phyloP scores from a whole-genome alignment of 1,140 invertebrate genomes.

The Metaphire vulgaris region DNA sequence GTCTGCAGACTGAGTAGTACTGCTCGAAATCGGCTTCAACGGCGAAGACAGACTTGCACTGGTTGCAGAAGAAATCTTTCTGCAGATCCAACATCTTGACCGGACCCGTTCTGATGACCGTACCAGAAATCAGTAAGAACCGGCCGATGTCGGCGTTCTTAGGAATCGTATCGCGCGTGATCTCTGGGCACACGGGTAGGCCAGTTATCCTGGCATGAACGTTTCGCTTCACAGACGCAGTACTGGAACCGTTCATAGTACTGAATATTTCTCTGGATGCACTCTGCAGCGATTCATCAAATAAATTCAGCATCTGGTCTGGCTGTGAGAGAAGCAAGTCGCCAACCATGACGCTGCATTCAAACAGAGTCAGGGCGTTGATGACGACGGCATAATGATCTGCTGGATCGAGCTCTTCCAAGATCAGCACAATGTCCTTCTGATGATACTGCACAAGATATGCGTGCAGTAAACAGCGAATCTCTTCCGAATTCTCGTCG shows the following conservation, averaged over 20 bases:
- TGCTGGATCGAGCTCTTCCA: constrained; percentile 2
- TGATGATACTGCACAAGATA: constrained; percentile 34
- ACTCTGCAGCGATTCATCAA: constrained; percentile 59
- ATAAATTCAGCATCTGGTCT: constrained; percentile 57
- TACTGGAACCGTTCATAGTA: neutral
- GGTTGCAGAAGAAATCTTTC: constrained; percentile 67
- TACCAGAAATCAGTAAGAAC: constrained; percentile 62
- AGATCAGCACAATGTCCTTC: neutral
- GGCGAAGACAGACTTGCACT: constrained; percentile 65
- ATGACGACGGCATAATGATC: constrained; percentile 36
- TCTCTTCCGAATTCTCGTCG: neutral
- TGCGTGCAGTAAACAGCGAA: constrained; percentile 36
- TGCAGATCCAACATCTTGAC: constrained; percentile 70
- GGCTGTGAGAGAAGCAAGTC: constrained; percentile 58
- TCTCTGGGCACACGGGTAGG: constrained; percentile 48
- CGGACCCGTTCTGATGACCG: constrained; percentile 67
- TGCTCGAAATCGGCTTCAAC: constrained; percentile 63
- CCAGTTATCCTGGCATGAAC: constrained; percentile 60
- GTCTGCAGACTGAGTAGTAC: constrained; percentile 60
- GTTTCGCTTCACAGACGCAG: constrained; percentile 58
- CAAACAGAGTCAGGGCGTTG: constrained; percentile 63
- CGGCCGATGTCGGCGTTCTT: constrained; percentile 61
- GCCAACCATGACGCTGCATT: constrained; percentile 56
- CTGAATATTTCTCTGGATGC: constrained; percentile 58
- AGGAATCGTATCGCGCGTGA: constrained; percentile 57